Evolutionary conservation across 2,888 invertebrate genomes (phyloP), one percentile per base, ranked within the genome.

Genomic region (Cantharis nigra): DNA sequence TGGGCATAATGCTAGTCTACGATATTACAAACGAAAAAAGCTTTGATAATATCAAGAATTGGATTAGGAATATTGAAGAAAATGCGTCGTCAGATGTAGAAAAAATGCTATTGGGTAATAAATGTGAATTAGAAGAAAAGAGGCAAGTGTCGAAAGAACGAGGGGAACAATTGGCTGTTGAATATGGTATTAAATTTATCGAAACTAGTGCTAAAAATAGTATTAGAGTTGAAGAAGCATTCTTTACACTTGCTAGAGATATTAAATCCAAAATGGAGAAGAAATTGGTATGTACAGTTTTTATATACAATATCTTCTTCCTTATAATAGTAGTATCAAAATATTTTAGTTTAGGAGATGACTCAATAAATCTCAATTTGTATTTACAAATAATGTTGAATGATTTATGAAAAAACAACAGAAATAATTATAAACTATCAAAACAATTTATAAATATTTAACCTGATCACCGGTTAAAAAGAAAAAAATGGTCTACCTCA

Each of bases 1-100:
- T 99, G 98, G 99, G 99, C 79, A 99, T 99, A 83, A 98, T 99
- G 97, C 92, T 99, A 82, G 98, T 98, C 63, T 99, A 99, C 89
- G 99, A 99, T 90, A 98, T 99, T 83, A 99, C 99, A 84, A 98
- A 98, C 90, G 98, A 98, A 87, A 98, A 98, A 90, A 98, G 98
- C 84, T 99, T 99, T 90, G 97, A 99, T 89, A 99, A 99, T 88
- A 99, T 99, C 77, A 97, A 98, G 88, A 99, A 99, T 89, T 99
- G 99, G 99, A 97, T 99, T 83, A 92, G 98, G 86, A 99, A 99
- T 90, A 99, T 99, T 87, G 98, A 99, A 89, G 98, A 99, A 90
- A 98, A 99, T 91, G 99, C 99, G 14, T 97, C 98, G 70, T 96
- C 97, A 16, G 99, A 99, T 90, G 99, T 99, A 30, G 99, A 99